Percentiles rank a stretch among this genome's conserved stretches.
Conservation (phyloP, 1,140 invertebrate genomes). For the Pteromalus puparum region DNA sequence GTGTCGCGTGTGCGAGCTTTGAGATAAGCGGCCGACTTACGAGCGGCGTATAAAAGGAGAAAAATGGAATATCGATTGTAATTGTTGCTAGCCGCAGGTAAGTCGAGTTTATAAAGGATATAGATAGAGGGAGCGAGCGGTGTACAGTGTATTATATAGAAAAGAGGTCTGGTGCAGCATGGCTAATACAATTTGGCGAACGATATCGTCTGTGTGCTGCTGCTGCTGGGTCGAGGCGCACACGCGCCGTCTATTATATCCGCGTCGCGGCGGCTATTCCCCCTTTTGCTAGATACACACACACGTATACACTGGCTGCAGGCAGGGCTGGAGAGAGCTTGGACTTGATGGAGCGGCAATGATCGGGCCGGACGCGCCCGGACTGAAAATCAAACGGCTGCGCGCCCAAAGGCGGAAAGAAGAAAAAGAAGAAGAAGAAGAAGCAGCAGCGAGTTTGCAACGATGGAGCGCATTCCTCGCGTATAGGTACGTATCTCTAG, state of each 20-base stretch:
- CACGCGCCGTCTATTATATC: slow-evolving; percentile 3
- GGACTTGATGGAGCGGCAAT: background rate
- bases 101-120: background rate
- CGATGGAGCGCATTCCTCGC: background rate
- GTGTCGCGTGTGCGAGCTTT: background rate
- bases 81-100: slow-evolving; percentile 3
- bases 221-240: background rate
- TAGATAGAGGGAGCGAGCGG: background rate
- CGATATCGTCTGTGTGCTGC: slow-evolving; percentile 21
- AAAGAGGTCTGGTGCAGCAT: slow-evolving; percentile 5
- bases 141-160: background rate
- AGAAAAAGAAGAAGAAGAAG: background rate
- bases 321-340: background rate
- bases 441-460: too few species aligned
- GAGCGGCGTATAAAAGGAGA: background rate
- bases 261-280: slow-evolving; percentile 2
- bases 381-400: background rate
- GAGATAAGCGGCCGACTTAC: background rate
- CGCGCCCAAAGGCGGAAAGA: background rate
- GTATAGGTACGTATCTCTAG: background rate
- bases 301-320: background rate
- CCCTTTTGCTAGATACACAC: background rate
- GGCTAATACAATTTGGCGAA: slow-evolving; percentile 28
- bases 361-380: background rate
- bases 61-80: slow-evolving; percentile 4